Base-by-base conservation (phyloP, 2,888 invertebrate genomes). In the Lamproptera curius region DNA sequence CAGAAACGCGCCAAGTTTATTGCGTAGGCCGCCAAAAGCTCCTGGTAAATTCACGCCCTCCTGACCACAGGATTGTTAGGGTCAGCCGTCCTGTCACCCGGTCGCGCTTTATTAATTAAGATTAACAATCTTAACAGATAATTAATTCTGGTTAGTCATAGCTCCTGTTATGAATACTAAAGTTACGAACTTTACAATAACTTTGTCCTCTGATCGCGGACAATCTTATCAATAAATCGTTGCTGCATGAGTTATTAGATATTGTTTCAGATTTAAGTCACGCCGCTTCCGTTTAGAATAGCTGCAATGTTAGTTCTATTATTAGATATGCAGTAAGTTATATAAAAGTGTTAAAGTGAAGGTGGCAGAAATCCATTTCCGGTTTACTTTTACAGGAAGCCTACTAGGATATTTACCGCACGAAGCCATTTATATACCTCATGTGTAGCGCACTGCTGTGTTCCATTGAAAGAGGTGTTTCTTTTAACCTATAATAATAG, bases 41-140 rank as follows among this genome's bases (percentile, higher is more conserved):
- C n/a, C 1, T 10, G n/a, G 10, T 38, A 35, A 31, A 11, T 8
- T 36, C 28, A 15, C 23, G 39, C 76, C 76, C 77, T 73, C 75
- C 72, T 71, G 63, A 68, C 57, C 51, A 54, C 52, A 67, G 72
- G 71, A 74, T 75, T 76, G 73, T 72, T 69, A 67, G 79, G 49
- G 76, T 80, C 79, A 80, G 63, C 66, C 57, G 67, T 62, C 63
- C 70, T 72, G 76, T 80, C 78, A 78, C 80, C 78, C 73, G 76
- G 73, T 75, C 76, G 67, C 56, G 62, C 63, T 65, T 66, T 72
- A 63, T 80, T 79, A 74, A 81, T 77, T 77, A 73, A 80, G 73
- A 79, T 80, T 71, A 73, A 72, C 72, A 71, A 76, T 78, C 76
- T 69, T 63, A 59, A 65, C 62, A 58, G 58, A 57, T 62, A 62